These are phyloP conservation scores for Spodoptera littoralis DNA, from an alignment of 2,888 invertebrate genomes.

Conservation along the genomic window DNA sequence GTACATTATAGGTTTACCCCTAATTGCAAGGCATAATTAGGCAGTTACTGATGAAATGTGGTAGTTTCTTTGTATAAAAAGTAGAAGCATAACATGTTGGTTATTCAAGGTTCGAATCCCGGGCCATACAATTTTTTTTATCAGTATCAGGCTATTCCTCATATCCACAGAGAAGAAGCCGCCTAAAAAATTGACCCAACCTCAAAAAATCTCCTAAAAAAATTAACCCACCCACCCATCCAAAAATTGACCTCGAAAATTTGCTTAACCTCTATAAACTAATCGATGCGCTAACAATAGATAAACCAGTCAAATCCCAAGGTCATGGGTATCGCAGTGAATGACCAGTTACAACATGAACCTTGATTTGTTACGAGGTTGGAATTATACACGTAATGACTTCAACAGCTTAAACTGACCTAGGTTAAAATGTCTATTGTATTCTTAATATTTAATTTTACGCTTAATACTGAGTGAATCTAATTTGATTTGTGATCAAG, in stretches of 20 bases:
- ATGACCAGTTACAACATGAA: conserved; percentile 28
- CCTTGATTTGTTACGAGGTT: conserved; percentile 43
- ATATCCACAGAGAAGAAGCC: too few species aligned
- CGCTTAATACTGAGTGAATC: too few species aligned
- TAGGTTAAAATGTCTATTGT: conserved; percentile 23
- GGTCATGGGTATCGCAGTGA: conserved; percentile 13
- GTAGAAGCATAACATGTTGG: too few species aligned
- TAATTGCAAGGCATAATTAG: too few species aligned
- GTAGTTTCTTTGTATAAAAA: too few species aligned
- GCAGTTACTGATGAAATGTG: too few species aligned
- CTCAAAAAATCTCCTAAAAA: neutral
- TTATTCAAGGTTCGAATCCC: too few species aligned
- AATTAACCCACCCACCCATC: neutral
- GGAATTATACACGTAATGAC: conserved; percentile 13
- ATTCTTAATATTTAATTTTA: conserved; percentile 1
- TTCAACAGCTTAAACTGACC: conserved; percentile 26
- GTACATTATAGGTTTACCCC: too few species aligned
- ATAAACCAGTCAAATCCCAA: conserved; percentile 1
- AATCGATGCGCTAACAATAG: neutral
- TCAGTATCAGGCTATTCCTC: too few species aligned
- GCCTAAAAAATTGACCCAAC: neutral
- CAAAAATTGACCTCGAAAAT: conserved; percentile 2
- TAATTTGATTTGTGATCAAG: too few species aligned
- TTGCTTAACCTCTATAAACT: conserved; percentile 1
- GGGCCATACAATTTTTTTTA: too few species aligned